These are phyloP conservation scores for Caenorhabditis latens DNA, from an alignment of 1,140 invertebrate species.

Conservation along the genomic window DNA sequence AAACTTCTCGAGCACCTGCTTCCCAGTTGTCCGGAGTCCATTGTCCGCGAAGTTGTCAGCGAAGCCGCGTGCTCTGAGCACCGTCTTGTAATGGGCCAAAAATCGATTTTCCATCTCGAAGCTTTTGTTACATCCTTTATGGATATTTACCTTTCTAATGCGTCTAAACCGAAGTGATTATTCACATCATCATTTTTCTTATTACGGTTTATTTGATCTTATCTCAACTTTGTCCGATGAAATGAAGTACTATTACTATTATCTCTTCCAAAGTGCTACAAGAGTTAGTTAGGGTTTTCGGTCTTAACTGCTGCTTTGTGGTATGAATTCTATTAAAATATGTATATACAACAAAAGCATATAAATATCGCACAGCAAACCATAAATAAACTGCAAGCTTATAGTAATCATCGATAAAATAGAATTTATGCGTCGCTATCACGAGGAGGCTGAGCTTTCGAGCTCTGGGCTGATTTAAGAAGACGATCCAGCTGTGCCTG, in stretches of 20 bases:
- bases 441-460: constrained; percentile 27
- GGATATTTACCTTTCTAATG: constrained; percentile 43
- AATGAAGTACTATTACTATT: too few species aligned
- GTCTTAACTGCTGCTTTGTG: too few species aligned
- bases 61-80: constrained; percentile 60
- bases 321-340: neutral
- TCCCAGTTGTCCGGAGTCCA: constrained; percentile 33
- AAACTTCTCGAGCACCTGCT: constrained; percentile 60
- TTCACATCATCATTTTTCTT: neutral
- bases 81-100: constrained; percentile 38
- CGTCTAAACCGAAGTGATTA: constrained; percentile 7
- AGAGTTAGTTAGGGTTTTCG: too few species aligned
- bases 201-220: neutral
- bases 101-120: constrained; percentile 66
- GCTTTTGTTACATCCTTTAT: constrained; percentile 62
- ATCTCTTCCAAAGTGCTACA: too few species aligned
- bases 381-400: too few species aligned
- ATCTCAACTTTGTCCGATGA: neutral
- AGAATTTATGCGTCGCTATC: neutral
- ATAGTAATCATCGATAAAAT: neutral
- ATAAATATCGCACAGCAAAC: neutral
- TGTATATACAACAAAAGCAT: neutral
- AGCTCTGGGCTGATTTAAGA: constrained; percentile 19
- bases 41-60: constrained; percentile 46
- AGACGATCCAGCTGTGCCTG: constrained; percentile 39